Base-by-base conservation (phyloP, 2,888 invertebrate species). In the Apotomis betuletana region DNA sequence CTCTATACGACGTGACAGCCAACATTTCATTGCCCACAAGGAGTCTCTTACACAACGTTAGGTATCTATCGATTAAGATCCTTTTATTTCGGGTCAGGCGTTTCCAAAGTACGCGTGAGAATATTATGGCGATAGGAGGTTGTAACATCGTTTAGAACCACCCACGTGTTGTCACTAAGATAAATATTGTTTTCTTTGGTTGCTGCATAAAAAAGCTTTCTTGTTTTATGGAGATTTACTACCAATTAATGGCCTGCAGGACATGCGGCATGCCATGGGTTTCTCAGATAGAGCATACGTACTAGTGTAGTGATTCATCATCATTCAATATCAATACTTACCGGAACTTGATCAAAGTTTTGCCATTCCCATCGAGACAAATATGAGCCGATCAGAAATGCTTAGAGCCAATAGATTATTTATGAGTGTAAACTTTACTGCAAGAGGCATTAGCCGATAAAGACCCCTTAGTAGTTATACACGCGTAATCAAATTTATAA, bases 41-140 rank as follows among this genome's bases (percentile, higher is more conserved):
- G 38, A 62, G 51, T 36, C 5, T 9, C 46, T 72, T 63, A 54
- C 41, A 36, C 68, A 72, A 72, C 51, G 15, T 44, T 49, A 46
- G 49, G 3, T 41, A 72, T 72, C 58, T 41, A 72, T 72, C 58
- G 68, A 72, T 59, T 59, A 67, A 62, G 49, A 62, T 67, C 36
- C 54, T 68, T 61, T 62, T 57, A 61, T 67, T 62, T 70, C 52
- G 12, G 27, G 6, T 9, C 27, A 36, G 36, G 44, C 13, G n/a
- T 67, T 62, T 62, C 27, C 69, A 51, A 57, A 67, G 12, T 52
- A 44, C 13, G 41, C 62, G 67, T 72, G 68, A 63, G 72, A 68
- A 68, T 49, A 54, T 8, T 49, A 54, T 8, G 27, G 13, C 64
- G 15, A 62, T 67, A 10, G 41, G 46, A 44, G 52, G 12, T 58